Evolutionary conservation across 2,797 vertebrate species (phyloP).

Genomic region (Syngnathus acus): DNA sequence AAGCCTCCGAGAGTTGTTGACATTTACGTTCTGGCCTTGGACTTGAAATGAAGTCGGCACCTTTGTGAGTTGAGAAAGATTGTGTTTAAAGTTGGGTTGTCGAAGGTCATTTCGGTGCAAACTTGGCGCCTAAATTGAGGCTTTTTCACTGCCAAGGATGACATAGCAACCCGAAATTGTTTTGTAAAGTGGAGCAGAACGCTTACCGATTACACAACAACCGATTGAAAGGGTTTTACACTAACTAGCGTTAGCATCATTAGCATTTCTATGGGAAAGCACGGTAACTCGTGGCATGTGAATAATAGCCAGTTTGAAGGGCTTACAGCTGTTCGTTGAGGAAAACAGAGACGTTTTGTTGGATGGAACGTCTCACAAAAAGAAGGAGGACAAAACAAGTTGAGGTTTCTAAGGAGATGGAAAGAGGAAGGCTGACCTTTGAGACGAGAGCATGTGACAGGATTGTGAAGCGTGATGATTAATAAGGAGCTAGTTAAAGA

Average conservation of each 20-base stretch:
- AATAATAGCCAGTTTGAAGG: constrained; percentile 15
- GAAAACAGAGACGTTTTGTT: constrained; percentile 37
- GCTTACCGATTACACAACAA: not conserved
- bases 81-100: not conserved
- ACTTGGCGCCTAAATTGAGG: not conserved
- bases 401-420: constrained; percentile 25
- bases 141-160: not conserved
- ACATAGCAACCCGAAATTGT: not conserved
- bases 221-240: too few relatives aligned
- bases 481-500: constrained; percentile 17
- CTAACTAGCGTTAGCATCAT: too few relatives aligned
- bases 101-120: not conserved
- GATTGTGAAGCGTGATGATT: constrained; percentile 27
- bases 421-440: constrained; percentile 24
- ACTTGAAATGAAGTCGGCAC: not conserved
- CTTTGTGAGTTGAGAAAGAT: not conserved
- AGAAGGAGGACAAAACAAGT: not conserved
- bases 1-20: not conserved
- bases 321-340: constrained; percentile 33
- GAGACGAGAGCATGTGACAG: constrained; percentile 26
- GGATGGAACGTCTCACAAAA: constrained; percentile 6
- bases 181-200: not conserved
- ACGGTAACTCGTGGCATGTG: constrained; percentile 32
- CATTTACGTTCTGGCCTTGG: not conserved
- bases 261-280: too few relatives aligned